phyloP scores from a whole-genome alignment of 2,888 invertebrate genomes.

The Cryptus armator region DNA sequence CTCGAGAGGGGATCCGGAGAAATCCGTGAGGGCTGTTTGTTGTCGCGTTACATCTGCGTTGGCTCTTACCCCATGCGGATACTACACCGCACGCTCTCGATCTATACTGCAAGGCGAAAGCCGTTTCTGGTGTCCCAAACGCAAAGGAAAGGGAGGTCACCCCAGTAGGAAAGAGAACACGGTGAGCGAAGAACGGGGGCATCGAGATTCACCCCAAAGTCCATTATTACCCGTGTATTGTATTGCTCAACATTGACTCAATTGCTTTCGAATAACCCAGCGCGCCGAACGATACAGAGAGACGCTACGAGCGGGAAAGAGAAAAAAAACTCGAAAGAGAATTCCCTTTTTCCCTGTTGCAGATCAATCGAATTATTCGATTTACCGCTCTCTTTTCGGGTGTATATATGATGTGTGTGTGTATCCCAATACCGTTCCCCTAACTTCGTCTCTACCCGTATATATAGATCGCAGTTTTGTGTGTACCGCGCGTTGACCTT shows the following conservation, averaged over 20 bases:
- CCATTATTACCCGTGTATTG: slow-evolving; percentile 85
- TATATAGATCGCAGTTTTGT: slow-evolving; percentile 21
- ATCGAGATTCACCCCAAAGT: slow-evolving; percentile 83
- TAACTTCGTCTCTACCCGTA: slow-evolving; percentile 2
- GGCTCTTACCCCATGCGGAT: slow-evolving; percentile 71
- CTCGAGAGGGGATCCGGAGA: slow-evolving; percentile 67
- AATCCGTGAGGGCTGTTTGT: slow-evolving; percentile 81
- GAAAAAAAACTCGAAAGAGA: slow-evolving; percentile 45
- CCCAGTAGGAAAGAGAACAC: slow-evolving; percentile 30
- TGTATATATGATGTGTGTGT: slow-evolving; percentile 22
- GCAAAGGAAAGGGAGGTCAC: slow-evolving; percentile 27
- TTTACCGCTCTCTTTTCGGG: slow-evolving; percentile 83
- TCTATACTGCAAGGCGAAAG: slow-evolving; percentile 3
- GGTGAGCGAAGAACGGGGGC: slow-evolving; percentile 70
- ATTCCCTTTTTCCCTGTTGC: slow-evolving; percentile 71
- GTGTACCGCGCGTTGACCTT: slow-evolving; percentile 72
- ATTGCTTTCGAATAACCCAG: slow-evolving; percentile 85
- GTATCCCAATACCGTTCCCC: slow-evolving; percentile 5
- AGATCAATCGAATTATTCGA: slow-evolving; percentile 84
- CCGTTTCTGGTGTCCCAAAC: slow-evolving; percentile 60
- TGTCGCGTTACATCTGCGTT: slow-evolving; percentile 84
- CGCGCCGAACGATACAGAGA: slow-evolving; percentile 46
- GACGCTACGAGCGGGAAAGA: slow-evolving; percentile 47
- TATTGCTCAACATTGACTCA: slow-evolving; percentile 85
- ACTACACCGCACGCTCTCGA: slow-evolving; percentile 62